Evolutionary conservation across 2,113 vertebrate species (phyloP), one percentile per base, ranked within the genome.

Genomic region (Pogonocichla stellata): DNA sequence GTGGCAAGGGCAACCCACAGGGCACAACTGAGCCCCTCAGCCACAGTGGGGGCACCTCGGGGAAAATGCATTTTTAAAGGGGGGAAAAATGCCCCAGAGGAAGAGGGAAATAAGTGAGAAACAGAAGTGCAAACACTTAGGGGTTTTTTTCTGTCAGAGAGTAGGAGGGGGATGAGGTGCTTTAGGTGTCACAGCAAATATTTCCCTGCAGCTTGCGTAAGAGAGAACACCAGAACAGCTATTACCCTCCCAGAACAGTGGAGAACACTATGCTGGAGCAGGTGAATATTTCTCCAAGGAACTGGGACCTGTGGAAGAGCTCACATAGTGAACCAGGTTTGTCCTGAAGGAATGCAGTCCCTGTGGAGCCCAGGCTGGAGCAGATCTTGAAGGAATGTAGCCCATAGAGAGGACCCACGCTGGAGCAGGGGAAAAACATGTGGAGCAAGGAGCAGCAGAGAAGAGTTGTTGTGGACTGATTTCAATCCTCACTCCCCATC

Each of bases 1-100:
- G 6, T 24, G 19, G 19, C 61, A 67, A 67, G 19, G 10, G 7
- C 11, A 58, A 31, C 11, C 8, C 29, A 5, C 7, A 40, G 19
- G 18, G 36, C 14, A 29, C 5, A 2, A 9, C 12, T 61, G 16
- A 78, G 14, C 28, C 9, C 18, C 5, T 6, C 29, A 18, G 5
- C 4, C 33, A 36, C 29, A n/a, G 3, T 14, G 6, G 1, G 19
- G 6, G 2, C 0, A 11, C 11, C 12, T 40, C 0, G 0, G 13
- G 7, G 16, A 78, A 80, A 73, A 45, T 2, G 4, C 34, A 1
- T 57, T 48, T 77, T 20, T n/a, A 11, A 69, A 36, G 22, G 11
- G 1, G 1, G 13, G 33, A 60, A 69, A 56, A 31, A 12, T 16
- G 9, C 4, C 33, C 66, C 12, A 54, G 12, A 71, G 20, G 42